phyloP scores from a whole-genome alignment of 2,113 vertebrate genomes.

The Forbesichthys agassizii region DNA sequence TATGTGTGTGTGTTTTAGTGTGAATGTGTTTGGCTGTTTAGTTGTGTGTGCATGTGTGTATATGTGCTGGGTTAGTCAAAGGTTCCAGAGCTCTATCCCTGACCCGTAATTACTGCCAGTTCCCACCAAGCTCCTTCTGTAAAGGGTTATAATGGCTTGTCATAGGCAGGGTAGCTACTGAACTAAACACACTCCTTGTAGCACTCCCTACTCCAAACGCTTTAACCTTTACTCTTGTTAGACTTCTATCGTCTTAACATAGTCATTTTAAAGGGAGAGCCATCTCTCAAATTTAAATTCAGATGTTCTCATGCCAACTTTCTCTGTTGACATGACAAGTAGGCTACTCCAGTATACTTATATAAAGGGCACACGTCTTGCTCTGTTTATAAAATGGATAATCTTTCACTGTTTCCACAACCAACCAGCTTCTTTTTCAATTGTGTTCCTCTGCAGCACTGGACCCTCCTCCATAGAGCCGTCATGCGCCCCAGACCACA shows the following conservation, averaged over 20 bases:
- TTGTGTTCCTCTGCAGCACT: slow-evolving; percentile 11
- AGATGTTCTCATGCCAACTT: too few relatives aligned
- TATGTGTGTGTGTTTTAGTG: too few relatives aligned
- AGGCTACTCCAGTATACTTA: too few relatives aligned
- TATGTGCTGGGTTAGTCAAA: neutral
- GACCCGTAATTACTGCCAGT: slow-evolving; percentile 5
- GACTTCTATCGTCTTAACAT: slow-evolving; percentile 6
- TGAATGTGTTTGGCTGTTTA: too few relatives aligned
- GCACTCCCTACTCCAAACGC: neutral
- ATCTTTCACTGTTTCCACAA: neutral
- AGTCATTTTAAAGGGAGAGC: neutral
- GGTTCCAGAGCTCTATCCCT: neutral
- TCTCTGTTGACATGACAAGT: too few relatives aligned
- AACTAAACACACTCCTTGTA: slow-evolving; percentile 6
- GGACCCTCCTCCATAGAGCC: slow-evolving; percentile 15
- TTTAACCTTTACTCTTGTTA: slow-evolving; percentile 13
- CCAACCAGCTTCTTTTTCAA: slow-evolving; percentile 1
- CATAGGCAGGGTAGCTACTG: neutral
- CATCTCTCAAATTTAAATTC: neutral
- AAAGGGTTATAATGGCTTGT: slow-evolving; percentile 1
- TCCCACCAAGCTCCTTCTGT: neutral
- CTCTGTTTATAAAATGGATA: neutral
- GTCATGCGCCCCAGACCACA: slow-evolving; percentile 41
- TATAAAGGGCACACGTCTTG: neutral
- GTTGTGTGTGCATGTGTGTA: neutral